Evolutionary conservation across 2,113 vertebrate species (phyloP).

Genomic region (Prunella himalayana): DNA sequence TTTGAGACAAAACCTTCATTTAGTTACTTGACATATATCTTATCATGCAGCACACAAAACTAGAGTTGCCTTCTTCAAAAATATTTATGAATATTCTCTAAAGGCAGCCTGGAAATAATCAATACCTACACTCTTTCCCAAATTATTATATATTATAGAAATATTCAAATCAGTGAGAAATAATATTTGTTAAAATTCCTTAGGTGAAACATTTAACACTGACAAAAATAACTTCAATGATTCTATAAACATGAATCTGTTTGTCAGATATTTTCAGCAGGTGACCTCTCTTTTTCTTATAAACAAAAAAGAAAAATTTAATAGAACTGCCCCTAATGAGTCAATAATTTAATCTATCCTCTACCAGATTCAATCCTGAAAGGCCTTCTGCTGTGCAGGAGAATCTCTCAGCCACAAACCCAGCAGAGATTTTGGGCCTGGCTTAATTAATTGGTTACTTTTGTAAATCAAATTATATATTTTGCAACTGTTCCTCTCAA

Average conservation of each 20-base stretch:
- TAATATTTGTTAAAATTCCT: not conserved
- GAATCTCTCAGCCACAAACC: not conserved
- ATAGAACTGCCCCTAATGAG: not conserved
- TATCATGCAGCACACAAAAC: not conserved
- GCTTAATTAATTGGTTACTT: not conserved
- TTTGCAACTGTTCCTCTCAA: not conserved
- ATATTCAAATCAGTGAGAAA: not conserved
- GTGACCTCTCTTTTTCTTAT: not conserved
- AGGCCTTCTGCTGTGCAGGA: not conserved
- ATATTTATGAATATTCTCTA: not conserved
- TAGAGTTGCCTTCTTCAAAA: not conserved
- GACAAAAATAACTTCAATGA: not conserved
- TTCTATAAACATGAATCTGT: not conserved
- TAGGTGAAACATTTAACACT: not conserved
- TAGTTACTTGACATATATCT: not conserved
- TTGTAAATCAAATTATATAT: not conserved
- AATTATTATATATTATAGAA: not conserved
- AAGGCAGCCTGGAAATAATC: not conserved
- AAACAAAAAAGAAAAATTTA: not conserved
- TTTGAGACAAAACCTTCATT: not conserved
- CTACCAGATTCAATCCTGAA: not conserved
- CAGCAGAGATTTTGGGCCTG: not conserved
- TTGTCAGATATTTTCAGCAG: not conserved
- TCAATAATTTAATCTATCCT: not conserved
- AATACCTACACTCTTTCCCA: not conserved